Evolutionary conservation across 2,113 vertebrate genomes (phyloP).

Genomic region (Numida meleagris): DNA sequence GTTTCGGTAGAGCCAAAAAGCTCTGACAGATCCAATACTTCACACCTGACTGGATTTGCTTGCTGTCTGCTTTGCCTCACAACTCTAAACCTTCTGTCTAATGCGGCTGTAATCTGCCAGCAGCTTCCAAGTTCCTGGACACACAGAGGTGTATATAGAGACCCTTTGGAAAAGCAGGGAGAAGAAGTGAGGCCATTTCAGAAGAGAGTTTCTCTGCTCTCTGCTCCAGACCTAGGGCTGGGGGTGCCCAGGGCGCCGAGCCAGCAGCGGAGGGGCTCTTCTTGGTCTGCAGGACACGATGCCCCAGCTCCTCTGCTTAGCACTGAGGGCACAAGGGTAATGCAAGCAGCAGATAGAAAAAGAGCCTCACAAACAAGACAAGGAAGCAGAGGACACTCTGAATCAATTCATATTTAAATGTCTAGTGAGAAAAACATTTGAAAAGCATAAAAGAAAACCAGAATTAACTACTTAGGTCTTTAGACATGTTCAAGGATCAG

Average conservation of each 20-base stretch:
- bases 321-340: accelerated
- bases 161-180: neutral
- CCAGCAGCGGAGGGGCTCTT: neutral
- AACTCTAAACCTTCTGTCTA: neutral
- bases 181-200: accelerated
- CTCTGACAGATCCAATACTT: neutral
- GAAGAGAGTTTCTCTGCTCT: neutral
- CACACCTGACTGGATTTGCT: accelerated
- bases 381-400: neutral
- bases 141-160: neutral
- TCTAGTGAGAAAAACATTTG: neutral
- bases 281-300: accelerated
- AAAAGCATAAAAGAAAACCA: neutral
- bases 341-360: neutral
- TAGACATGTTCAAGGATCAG: neutral
- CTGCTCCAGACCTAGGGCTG: accelerated
- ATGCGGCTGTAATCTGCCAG: neutral
- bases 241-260: neutral
- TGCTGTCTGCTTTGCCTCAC: neutral
- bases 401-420: neutral
- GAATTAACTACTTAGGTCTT: neutral
- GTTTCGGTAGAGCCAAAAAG: neutral
- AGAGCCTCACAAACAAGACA: neutral
- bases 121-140: neutral
- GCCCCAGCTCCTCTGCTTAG: accelerated